Evolutionary conservation across 2,113 vertebrate genomes (phyloP).

Genomic region (Leptodactylus fuscus): DNA sequence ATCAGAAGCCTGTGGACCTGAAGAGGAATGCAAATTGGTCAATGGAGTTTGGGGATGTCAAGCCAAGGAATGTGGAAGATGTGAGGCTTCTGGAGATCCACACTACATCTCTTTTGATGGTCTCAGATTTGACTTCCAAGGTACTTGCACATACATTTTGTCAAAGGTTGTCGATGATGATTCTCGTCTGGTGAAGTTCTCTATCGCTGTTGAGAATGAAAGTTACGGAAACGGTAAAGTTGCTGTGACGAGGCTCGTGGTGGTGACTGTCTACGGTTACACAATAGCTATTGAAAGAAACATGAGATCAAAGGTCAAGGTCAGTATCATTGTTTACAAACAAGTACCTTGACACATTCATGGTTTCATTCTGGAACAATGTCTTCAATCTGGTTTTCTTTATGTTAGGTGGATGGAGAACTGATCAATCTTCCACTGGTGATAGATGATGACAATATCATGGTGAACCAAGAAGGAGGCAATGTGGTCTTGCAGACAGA

Average conservation of each 20-base stretch:
- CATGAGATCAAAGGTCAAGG: slow-evolving; percentile 56
- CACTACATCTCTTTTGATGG: slow-evolving; percentile 64
- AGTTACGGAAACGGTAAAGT: neutral
- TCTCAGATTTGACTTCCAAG: slow-evolving; percentile 61
- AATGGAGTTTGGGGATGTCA: slow-evolving; percentile 58
- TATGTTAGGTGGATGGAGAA: slow-evolving; percentile 70
- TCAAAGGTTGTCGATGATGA: slow-evolving; percentile 40
- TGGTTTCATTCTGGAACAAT: too few relatives aligned
- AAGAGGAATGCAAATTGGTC: slow-evolving; percentile 32
- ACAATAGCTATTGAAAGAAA: slow-evolving; percentile 55
- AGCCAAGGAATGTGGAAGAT: slow-evolving; percentile 12
- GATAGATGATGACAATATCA: slow-evolving; percentile 66
- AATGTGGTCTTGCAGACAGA: slow-evolving; percentile 70
- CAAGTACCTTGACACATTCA: too few relatives aligned
- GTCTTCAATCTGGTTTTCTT: too few relatives aligned
- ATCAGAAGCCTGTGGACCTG: slow-evolving; percentile 36
- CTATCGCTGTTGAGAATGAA: slow-evolving; percentile 56
- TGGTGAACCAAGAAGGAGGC: slow-evolving; percentile 73
- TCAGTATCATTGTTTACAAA: slow-evolving; percentile 1
- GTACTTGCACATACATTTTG: slow-evolving; percentile 63
- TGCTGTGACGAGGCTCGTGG: slow-evolving; percentile 41
- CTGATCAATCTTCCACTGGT: slow-evolving; percentile 70
- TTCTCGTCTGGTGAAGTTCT: slow-evolving; percentile 28
- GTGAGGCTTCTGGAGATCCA: slow-evolving; percentile 55
- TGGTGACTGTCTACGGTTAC: slow-evolving; percentile 57